A percentile compares a stretch with the other conserved stretches of the same genome.
phyloP scores from a whole-genome alignment of 2,797 vertebrate genomes.

The Tamandua tetradactyla region DNA sequence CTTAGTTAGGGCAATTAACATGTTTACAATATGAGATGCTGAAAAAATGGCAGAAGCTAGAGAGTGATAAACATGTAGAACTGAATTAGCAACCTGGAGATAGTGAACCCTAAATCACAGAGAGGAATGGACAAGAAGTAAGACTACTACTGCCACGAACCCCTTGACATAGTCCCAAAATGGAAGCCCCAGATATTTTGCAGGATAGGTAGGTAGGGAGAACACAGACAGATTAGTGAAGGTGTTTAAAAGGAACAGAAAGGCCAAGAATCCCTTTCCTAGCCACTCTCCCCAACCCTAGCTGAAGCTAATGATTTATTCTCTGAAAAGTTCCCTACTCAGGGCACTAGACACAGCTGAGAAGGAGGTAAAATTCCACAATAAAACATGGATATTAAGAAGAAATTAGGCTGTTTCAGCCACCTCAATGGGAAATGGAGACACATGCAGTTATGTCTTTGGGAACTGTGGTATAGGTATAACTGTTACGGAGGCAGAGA shows the following conservation, averaged over 20 bases:
- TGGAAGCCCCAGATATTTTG: not conserved
- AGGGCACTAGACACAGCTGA: not conserved
- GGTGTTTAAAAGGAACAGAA: not conserved
- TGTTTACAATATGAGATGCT: not conserved
- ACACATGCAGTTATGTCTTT: not conserved
- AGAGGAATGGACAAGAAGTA: not conserved
- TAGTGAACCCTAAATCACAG: not conserved
- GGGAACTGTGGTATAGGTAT: not conserved
- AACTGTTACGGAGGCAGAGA: not conserved
- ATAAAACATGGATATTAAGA: not conserved
- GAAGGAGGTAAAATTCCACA: not conserved
- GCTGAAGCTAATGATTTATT: not conserved
- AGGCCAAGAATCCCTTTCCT: not conserved
- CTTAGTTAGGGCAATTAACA: not conserved
- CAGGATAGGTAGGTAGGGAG: not conserved
- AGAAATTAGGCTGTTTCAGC: slow-evolving; percentile 71
- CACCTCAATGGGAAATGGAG: slow-evolving; percentile 81
- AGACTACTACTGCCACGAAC: not conserved
- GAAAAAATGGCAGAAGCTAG: not conserved
- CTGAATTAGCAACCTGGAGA: not conserved
- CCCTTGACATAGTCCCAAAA: not conserved
- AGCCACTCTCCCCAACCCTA: not conserved
- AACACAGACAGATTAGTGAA: not conserved
- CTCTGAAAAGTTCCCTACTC: not conserved
- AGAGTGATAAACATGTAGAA: not conserved